Conservation (phyloP, 2,113 vertebrate species). For the Onychostoma macrolepis region DNA sequence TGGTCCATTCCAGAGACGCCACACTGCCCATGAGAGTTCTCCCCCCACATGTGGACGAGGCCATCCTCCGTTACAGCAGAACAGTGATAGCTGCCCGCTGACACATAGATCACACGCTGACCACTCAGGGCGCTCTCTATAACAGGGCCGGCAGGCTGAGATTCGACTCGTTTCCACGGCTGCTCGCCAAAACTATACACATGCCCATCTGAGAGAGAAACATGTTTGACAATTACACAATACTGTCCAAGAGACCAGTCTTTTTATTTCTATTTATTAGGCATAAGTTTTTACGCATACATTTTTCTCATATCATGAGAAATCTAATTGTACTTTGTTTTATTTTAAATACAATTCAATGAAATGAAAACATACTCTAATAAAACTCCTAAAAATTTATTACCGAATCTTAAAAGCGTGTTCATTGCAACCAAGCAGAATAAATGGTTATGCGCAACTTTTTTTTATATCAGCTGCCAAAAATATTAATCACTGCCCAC, state of each 20-base stretch:
- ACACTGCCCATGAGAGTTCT: constrained; percentile 92
- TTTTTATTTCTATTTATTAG: neutral
- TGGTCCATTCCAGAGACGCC: constrained; percentile 73
- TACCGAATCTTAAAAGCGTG: neutral
- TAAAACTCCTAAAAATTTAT: neutral
- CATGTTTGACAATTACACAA: neutral
- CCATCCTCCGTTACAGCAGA: constrained; percentile 88
- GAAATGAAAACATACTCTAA: no score
- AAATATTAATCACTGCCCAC: no score
- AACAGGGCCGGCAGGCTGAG: constrained; percentile 71
- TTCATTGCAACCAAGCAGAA: neutral
- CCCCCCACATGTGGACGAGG: constrained; percentile 90
- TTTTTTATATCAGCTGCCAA: no score
- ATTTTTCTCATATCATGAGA: no score
- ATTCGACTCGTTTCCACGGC: constrained; percentile 79
- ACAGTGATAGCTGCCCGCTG: constrained; percentile 89
- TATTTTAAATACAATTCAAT: neutral
- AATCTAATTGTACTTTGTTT: no score
- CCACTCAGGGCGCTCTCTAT: constrained; percentile 82
- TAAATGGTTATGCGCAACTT: neutral
- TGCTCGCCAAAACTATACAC: constrained; percentile 92
- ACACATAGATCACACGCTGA: constrained; percentile 80
- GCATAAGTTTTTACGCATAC: neutral
- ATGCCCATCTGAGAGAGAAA: constrained; percentile 78
- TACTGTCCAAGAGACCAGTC: neutral